Conservation (phyloP, 2,113 vertebrate species). For the Microtus ochrogaster region DNA sequence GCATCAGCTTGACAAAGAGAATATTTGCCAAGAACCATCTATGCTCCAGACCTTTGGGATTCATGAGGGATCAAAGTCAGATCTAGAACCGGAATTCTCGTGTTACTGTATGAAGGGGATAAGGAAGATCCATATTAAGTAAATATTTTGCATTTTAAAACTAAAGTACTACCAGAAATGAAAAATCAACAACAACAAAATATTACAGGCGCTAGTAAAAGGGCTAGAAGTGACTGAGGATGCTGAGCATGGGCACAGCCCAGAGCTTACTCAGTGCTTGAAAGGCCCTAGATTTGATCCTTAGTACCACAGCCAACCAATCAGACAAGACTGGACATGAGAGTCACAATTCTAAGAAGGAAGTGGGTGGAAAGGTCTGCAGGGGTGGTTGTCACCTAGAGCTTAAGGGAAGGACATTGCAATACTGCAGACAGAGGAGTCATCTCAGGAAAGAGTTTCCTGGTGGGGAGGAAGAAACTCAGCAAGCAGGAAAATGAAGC, state of each 20-base stretch:
- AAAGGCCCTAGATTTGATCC: neutral
- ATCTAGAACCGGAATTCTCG: neutral
- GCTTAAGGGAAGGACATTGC: neutral
- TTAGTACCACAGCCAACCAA: neutral
- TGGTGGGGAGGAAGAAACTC: neutral
- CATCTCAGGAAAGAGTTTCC: neutral
- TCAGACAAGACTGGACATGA: neutral
- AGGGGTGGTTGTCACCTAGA: neutral
- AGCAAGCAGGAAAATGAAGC: neutral
- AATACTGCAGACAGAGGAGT: neutral
- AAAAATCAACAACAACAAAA: neutral
- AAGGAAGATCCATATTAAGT: neutral
- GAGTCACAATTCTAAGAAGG: neutral
- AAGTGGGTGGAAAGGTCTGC: neutral
- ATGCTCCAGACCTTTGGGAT: neutral
- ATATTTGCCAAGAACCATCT: neutral
- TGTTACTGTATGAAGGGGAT: neutral
- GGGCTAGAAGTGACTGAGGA: neutral
- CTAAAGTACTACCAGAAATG: neutral
- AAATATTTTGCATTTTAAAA: conserved; percentile 19
- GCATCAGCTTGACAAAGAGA: neutral
- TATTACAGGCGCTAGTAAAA: neutral
- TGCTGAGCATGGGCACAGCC: neutral
- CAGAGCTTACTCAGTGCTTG: neutral
- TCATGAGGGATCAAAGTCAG: neutral